These are phyloP conservation scores for Mesoclemmys tuberculata DNA, from an alignment of 2,113 vertebrate genomes.

Conservation along the genomic window DNA sequence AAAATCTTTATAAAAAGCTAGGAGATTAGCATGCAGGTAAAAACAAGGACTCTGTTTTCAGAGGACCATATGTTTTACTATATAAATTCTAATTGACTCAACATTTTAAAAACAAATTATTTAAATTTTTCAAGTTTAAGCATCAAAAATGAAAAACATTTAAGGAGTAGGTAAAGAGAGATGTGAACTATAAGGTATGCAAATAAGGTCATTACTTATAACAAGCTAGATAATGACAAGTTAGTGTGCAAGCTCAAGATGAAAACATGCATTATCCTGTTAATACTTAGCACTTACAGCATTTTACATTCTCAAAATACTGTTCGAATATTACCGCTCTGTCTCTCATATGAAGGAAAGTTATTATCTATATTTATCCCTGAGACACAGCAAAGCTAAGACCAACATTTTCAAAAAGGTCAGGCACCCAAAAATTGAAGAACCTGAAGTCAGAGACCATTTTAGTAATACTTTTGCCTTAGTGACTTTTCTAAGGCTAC, in stretches of 20 bases:
- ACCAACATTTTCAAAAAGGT: neutral
- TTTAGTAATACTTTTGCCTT: slow-evolving; percentile 15
- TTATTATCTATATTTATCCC: neutral
- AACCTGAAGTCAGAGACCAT: neutral
- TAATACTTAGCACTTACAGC: slow-evolving; percentile 25
- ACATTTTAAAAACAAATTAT: neutral
- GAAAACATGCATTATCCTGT: slow-evolving; percentile 57
- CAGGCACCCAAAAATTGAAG: neutral
- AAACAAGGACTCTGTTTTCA: neutral
- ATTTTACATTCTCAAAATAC: slow-evolving; percentile 63
- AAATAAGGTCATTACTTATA: slow-evolving; percentile 19
- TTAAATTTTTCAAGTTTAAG: neutral
- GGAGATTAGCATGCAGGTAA: neutral
- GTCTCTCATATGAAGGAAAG: neutral
- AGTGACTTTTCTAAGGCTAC: slow-evolving; percentile 52
- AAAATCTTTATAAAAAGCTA: neutral
- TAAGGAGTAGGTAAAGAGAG: neutral
- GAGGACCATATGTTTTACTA: neutral
- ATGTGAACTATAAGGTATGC: neutral
- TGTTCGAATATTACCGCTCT: slow-evolving; percentile 59
- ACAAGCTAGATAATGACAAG: slow-evolving; percentile 32
- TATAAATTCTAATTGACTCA: neutral
- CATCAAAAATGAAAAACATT: neutral
- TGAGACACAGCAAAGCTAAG: slow-evolving; percentile 12
- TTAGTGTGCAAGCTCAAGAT: neutral